Base-by-base conservation (phyloP, 1,140 invertebrate species). In the Drosophila ohnishii region DNA sequence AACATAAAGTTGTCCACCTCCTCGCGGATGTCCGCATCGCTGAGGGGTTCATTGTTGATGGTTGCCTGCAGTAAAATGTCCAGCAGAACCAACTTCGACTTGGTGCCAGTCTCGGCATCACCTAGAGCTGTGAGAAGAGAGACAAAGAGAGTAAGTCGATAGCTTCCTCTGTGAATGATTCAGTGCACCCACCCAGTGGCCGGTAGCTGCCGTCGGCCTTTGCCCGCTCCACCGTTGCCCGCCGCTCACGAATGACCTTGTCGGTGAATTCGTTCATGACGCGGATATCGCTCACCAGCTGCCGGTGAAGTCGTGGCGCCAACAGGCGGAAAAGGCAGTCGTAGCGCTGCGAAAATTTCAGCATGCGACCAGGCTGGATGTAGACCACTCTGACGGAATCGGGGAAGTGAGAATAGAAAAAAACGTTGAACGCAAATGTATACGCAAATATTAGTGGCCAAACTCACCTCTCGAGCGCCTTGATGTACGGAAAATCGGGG, bases 1-100 rank as follows among this genome's bases (percentile, higher is more conserved):
- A 96, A 96, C 94, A 96, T 95, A 74, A 96, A 96, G 1, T 95
- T 96, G 71, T 95, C 94, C 2, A 96, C 95, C 92, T 95, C 95
- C 92, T 96, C 94, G 58, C 94, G 91, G 14, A 97, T 95, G 76
- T 95, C 95, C 13, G 93, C 91, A 77, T 95, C 92, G 13, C 92
- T 93, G 35, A 96, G 92, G 39, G 91, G 90, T 39, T 91, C 86
- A 5, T 93, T 94, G 71, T 94, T 93, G 8, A 94, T 90, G 62
- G 93, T 93, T 37, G 93, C 92, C 78, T 95, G 92, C 5, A 97
- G 91, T 9, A 97, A 87, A 44, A 97, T 91, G 92, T 97, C 96
- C 75, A 97, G 92, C 90, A 97, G 96, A 7, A 95, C 95, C 60
- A 95, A 92, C 72, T 94, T 93, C 45, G 95, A 95, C 76, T 94